A percentile compares a stretch with the other conserved stretches of the same genome.
Evolutionary conservation across 2,888 invertebrate genomes (phyloP).

Genomic region (Sinopyrophorus schimmeli): DNA sequence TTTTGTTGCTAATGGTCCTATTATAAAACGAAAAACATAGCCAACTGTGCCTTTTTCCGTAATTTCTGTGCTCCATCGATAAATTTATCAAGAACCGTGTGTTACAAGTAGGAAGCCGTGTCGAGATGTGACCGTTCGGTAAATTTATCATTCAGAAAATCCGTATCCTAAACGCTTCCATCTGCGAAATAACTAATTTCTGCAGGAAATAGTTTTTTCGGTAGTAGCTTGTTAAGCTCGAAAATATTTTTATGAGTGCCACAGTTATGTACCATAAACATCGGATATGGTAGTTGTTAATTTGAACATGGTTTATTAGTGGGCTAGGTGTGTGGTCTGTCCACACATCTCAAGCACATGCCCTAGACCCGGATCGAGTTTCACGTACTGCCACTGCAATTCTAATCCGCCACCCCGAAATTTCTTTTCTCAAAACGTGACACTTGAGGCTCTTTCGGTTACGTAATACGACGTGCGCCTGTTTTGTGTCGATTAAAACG

Average conservation of each 20-base stretch:
- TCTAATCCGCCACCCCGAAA: conserved; percentile 17
- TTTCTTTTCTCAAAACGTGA: too few relatives aligned
- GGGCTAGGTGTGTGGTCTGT: conserved; percentile 40
- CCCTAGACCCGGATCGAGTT: conserved; percentile 28
- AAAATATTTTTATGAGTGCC: conserved; percentile 26
- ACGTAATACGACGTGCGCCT: too few relatives aligned
- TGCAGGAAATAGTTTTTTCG: conserved; percentile 27
- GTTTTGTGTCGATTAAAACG: too few relatives aligned
- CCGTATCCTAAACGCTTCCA: conserved; percentile 16
- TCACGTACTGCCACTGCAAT: conserved; percentile 25
- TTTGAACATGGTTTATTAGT: conserved; percentile 36
- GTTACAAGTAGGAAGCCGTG: too few relatives aligned
- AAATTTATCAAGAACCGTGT: too few relatives aligned
- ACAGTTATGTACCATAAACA: conserved; percentile 27
- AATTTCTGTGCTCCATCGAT: too few relatives aligned
- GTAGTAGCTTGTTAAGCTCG: conserved; percentile 21
- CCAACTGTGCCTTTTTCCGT: too few relatives aligned
- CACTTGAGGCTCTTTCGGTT: too few relatives aligned
- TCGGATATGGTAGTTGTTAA: conserved; percentile 29
- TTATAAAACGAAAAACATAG: too few relatives aligned
- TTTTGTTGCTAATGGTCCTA: too few relatives aligned
- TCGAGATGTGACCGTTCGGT: too few relatives aligned
- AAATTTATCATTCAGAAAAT: conserved; percentile 7
- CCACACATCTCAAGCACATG: conserved; percentile 35
- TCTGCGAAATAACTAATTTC: conserved; percentile 22